Evolutionary conservation across 2,113 vertebrate genomes (phyloP).

Genomic region (Capreolus pygargus): DNA sequence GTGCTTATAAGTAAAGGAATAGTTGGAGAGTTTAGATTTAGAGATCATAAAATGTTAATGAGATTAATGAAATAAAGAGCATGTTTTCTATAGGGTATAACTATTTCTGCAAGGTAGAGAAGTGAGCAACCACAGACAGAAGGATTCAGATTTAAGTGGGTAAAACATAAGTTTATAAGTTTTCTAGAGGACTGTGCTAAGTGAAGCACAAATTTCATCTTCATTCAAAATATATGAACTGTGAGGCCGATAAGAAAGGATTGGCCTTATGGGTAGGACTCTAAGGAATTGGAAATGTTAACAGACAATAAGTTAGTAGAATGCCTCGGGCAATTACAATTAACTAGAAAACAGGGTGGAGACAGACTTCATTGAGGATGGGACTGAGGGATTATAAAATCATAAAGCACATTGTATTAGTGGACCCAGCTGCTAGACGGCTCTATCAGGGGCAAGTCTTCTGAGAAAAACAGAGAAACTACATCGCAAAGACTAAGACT

Average conservation of each 20-base stretch:
- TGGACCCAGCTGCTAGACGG: not conserved
- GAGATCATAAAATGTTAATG: not conserved
- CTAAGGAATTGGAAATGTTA: constrained; percentile 47
- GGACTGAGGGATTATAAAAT: constrained; percentile 52
- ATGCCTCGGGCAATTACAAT: constrained; percentile 58
- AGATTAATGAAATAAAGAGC: not conserved
- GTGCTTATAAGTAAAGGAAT: not conserved
- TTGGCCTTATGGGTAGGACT: constrained; percentile 17
- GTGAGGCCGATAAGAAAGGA: not conserved
- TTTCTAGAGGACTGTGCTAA: not conserved
- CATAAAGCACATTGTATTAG: not conserved
- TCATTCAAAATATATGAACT: constrained; percentile 58
- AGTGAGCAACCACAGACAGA: not conserved
- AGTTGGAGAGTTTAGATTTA: not conserved
- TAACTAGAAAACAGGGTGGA: constrained; percentile 50
- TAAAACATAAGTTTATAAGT: not conserved
- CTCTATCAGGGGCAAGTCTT: constrained; percentile 16
- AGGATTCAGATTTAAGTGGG: not conserved
- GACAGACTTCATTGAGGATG: constrained; percentile 47
- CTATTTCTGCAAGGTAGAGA: not conserved
- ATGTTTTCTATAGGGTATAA: not conserved
- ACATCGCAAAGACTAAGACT: not conserved
- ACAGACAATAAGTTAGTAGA: constrained; percentile 65
- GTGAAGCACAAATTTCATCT: not conserved
- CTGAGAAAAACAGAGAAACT: not conserved